These are phyloP conservation scores for Panthera tigris DNA, from an alignment of 2,113 vertebrate species.

Conservation along the genomic window DNA sequence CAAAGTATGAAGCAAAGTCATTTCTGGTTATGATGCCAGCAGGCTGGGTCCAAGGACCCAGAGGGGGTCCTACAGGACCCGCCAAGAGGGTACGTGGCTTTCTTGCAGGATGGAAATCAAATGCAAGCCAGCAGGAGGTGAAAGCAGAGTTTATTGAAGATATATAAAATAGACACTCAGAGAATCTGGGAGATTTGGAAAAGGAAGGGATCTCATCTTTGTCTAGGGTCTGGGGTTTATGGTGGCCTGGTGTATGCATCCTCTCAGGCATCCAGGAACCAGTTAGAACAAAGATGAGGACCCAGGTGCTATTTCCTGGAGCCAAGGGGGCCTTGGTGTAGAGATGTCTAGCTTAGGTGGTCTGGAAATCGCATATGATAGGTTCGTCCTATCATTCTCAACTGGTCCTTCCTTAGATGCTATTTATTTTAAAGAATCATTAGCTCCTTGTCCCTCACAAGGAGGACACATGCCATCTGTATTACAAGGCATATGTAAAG, in stretches of 20 bases:
- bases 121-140: not conserved
- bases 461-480: no score
- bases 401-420: not conserved
- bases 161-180: not conserved
- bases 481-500: not conserved
- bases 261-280: not conserved
- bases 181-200: not conserved
- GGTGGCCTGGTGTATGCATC: not conserved
- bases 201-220: not conserved
- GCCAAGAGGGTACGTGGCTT: not conserved
- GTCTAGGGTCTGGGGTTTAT: not conserved
- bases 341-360: not conserved
- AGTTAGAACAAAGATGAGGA: not conserved
- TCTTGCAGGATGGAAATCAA: not conserved
- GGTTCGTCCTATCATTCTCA: not conserved
- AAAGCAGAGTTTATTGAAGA: not conserved
- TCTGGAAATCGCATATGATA: not conserved
- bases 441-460: not conserved
- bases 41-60: not conserved
- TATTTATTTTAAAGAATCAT: not conserved
- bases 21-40: not conserved
- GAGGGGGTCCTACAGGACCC: not conserved
- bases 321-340: not conserved
- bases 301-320: not conserved
- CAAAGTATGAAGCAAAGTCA: not conserved